Base-by-base conservation (phyloP, 2,113 vertebrate genomes). In the Nibea coibor region DNA sequence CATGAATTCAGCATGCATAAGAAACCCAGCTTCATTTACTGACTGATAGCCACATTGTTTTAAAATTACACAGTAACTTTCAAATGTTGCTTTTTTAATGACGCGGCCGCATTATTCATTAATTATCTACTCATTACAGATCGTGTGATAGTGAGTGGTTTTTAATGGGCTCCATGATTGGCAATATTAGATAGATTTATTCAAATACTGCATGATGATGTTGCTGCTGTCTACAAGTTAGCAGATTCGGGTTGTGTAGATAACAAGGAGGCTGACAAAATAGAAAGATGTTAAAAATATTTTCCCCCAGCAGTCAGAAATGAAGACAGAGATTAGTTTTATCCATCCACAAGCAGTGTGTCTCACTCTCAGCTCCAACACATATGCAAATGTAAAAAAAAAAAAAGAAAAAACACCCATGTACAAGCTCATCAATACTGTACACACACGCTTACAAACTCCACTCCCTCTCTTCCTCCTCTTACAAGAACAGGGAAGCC, bases 241-340 rank as follows among this genome's bases (percentile, higher is more conserved):
- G 47, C 59, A 43, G 26, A 81, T 66, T 78, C 26, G 31, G 51
- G 28, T 67, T 67, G 31, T 50, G 54, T 43, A 43, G 70, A 82
- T 78, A 76, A 87, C 17, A 53, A 3, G 28, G 19, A 54, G 56
- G 78, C 74, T 85, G 75, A 84, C 74, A 63, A 82, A 67, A 51
- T 64, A 74, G 54, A 81, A 78, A 67, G 2, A 19, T 10, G 17
- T 50, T 48, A 6, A 53, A 70, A 85, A 65, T 53, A 2, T 17
- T 43, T 64, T 8, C 35, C 17, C n/a, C 59, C 9, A 0, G 28
- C 61, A 42, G 72, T 77, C 57, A 62, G 45, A 72, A 42, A 78
- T 42, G 31, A 42, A 48, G 43, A 70, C 45, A 78, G 64, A 82
- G 9, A 64, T 86, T 42, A 54, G 48, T 47, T 56, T 24, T 62